Conservation (phyloP, 1,140 invertebrate species). For the Plectrocnemia conspersa region DNA sequence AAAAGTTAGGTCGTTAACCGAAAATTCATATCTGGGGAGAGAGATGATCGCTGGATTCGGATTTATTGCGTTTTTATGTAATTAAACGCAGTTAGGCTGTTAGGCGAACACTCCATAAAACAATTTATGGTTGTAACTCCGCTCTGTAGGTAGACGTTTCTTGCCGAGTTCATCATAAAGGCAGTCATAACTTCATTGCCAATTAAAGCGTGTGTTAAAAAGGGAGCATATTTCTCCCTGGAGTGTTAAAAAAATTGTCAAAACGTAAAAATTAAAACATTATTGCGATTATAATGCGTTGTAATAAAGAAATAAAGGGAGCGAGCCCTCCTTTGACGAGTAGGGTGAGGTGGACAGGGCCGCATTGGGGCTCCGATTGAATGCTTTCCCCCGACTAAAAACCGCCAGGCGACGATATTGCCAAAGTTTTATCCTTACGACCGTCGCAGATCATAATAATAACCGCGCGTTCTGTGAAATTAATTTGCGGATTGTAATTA, state of each 20-base stretch:
- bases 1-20: too few species aligned
- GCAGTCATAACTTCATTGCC: conserved; percentile 22
- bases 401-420: too few species aligned
- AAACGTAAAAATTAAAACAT: conserved; percentile 32
- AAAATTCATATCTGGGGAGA: not conserved
- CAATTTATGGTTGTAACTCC: conserved; percentile 16
- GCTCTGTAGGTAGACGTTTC: conserved; percentile 15
- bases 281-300: conserved; percentile 24
- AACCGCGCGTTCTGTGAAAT: too few species aligned
- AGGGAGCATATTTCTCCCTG: conserved; percentile 29
- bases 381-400: too few species aligned
- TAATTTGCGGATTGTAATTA: too few species aligned
- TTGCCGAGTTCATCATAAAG: conserved; percentile 20
- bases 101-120: conserved; percentile 20
- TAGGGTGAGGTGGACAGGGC: too few species aligned
- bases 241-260: conserved; percentile 10
- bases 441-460: too few species aligned
- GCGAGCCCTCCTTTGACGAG: too few species aligned
- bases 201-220: conserved; percentile 22
- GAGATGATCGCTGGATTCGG: not conserved
- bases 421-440: too few species aligned
- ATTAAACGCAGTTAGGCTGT: conserved; percentile 16
- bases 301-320: not conserved
- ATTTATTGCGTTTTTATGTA: conserved; percentile 20
- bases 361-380: too few species aligned